Evolutionary conservation across 2,113 vertebrate genomes (phyloP).

Genomic region (Sorex fumeus): DNA sequence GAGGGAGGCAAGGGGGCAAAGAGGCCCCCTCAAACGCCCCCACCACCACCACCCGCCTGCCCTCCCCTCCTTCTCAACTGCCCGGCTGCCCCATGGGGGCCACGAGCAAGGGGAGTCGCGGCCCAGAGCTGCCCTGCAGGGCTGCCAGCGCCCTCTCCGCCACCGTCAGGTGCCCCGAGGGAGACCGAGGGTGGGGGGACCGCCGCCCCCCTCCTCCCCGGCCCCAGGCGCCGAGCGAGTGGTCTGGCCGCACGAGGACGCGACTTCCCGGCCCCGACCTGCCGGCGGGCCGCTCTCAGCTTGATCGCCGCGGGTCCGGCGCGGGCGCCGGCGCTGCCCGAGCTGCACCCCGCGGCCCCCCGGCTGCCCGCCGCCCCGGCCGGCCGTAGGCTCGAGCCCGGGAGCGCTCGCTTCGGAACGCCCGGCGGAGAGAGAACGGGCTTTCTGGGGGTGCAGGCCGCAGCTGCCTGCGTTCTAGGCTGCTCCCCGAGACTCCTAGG

Average conservation of each 20-base stretch:
- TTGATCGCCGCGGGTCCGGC: background rate
- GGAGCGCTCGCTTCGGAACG: slow-evolving; percentile 5
- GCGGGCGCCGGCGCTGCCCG: background rate
- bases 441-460: slow-evolving; percentile 49
- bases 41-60: slow-evolving; percentile 3
- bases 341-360: no score
- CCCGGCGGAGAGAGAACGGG: background rate
- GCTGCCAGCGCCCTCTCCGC: background rate
- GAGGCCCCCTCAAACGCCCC: slow-evolving; percentile 33
- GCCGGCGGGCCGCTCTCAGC: background rate
- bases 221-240: slow-evolving; percentile 59
- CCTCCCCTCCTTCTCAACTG: background rate
- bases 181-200: background rate
- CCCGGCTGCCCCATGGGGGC: slow-evolving; percentile 24
- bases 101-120: slow-evolving; percentile 3
- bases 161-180: background rate
- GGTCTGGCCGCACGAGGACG: background rate
- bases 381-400: background rate
- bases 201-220: background rate
- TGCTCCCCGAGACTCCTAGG: background rate
- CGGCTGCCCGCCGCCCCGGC: background rate
- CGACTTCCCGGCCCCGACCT: background rate
- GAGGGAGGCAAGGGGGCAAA: background rate
- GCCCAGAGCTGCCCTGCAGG: background rate
- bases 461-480: slow-evolving; percentile 10